Conservation (phyloP, 2,888 invertebrate species). For the Sylvicola cinctus region DNA sequence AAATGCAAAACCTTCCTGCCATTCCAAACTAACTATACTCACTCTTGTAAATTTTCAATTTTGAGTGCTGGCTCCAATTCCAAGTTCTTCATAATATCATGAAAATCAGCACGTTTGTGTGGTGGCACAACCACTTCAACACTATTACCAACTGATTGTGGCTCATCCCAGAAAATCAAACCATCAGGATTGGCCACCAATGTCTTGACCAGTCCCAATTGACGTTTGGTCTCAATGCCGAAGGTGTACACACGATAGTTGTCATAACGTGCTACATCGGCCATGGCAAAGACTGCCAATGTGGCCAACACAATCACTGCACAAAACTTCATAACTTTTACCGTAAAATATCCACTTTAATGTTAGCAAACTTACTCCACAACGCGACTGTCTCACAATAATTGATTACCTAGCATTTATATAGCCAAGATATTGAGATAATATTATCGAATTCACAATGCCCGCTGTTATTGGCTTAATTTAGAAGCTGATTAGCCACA, state of each 20-base stretch:
- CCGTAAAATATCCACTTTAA: too few species aligned
- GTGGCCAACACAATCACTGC: too few species aligned
- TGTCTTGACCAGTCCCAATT: background rate
- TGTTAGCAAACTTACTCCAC: too few species aligned
- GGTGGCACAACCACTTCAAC: conserved; percentile 5
- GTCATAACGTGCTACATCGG: conserved; percentile 16
- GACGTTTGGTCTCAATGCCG: background rate
- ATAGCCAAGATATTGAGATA: too few species aligned
- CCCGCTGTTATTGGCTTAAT: too few species aligned
- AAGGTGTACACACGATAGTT: conserved; percentile 17
- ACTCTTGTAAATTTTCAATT: conserved; percentile 4
- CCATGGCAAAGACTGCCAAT: conserved; percentile 9
- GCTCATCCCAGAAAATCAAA: conserved; percentile 1
- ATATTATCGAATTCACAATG: too few species aligned
- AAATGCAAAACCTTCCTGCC: too few species aligned
- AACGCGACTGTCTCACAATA: too few species aligned
- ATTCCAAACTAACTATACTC: background rate
- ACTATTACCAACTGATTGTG: background rate
- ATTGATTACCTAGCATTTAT: too few species aligned
- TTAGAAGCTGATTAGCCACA: too few species aligned
- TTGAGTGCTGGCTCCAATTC: conserved; percentile 1
- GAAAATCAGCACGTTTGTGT: conserved; percentile 4
- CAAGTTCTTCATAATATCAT: background rate
- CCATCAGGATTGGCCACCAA: conserved; percentile 2
- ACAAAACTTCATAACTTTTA: too few species aligned